These are phyloP conservation scores for Manacus vitellinus DNA, from an alignment of 2,113 vertebrate species.

Conservation along the genomic window DNA sequence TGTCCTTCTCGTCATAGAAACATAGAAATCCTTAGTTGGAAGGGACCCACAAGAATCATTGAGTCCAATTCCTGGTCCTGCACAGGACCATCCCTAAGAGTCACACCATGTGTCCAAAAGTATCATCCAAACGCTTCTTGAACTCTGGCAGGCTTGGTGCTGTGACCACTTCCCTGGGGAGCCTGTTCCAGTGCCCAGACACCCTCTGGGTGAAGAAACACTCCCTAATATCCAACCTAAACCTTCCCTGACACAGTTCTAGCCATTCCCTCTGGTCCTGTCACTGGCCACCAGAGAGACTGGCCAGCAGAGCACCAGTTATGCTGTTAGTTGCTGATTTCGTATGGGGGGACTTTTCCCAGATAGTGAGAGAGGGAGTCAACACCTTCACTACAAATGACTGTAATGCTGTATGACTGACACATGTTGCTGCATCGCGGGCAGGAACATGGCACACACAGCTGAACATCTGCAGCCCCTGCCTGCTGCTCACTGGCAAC, in stretches of 20 bases:
- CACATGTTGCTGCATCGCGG: fast-evolving
- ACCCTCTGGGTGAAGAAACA: not conserved
- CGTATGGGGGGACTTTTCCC: not conserved
- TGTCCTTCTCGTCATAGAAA: not conserved
- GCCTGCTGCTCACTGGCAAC: not conserved
- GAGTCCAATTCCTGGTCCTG: not conserved
- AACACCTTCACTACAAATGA: not conserved
- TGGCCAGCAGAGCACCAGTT: not conserved
- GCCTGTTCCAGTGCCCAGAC: not conserved
- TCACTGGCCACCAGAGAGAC: not conserved
- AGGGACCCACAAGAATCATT: not conserved
- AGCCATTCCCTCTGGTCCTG: not conserved
- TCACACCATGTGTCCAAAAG: not conserved
- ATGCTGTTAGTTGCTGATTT: not conserved
- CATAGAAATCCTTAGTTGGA: not conserved
- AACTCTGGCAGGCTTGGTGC: not conserved
- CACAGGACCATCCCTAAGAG: not conserved
- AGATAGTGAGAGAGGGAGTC: not conserved
- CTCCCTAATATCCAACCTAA: not conserved
- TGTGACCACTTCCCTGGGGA: not conserved
- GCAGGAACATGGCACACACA: fast-evolving
- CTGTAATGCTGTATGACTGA: not conserved
- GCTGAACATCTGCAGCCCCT: not conserved
- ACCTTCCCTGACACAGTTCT: not conserved
- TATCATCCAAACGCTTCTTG: not conserved